Conservation (phyloP, 92 coral and sea anemone species). For the Porites evermanni region DNA sequence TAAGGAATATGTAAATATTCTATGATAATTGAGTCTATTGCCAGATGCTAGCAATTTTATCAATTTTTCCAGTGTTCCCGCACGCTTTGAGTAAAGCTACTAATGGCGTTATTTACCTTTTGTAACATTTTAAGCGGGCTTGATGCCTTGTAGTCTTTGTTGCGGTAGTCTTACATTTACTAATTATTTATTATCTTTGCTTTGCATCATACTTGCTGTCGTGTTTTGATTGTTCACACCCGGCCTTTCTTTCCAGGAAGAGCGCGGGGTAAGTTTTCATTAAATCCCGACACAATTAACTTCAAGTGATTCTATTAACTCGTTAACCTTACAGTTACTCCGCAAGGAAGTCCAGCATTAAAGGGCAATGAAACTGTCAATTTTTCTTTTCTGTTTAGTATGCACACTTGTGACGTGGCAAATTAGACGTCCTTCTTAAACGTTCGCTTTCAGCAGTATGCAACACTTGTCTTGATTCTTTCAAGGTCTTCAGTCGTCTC, state of each 20-base stretch:
- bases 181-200: conserved; percentile 19
- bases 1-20: not conserved
- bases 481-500: too few relatives aligned
- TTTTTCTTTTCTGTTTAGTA: too few relatives aligned
- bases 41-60: too few relatives aligned
- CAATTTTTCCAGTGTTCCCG: not conserved
- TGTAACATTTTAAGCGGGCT: not conserved
- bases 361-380: too few relatives aligned
- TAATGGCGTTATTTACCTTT: not conserved
- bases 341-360: too few relatives aligned
- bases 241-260: conserved; percentile 22
- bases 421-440: too few relatives aligned
- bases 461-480: too few relatives aligned
- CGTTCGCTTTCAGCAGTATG: too few relatives aligned
- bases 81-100: not conserved
- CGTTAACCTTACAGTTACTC: too few relatives aligned
- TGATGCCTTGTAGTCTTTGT: not conserved
- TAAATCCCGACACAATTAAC: too few relatives aligned
- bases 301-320: too few relatives aligned
- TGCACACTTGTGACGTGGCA: too few relatives aligned
- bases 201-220: conserved; percentile 13
- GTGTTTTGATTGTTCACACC: conserved; percentile 19
- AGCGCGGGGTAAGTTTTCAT: conserved; percentile 24
- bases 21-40: not conserved
- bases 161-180: not conserved